Base-by-base conservation (phyloP, 1,140 invertebrate species). In the Yoshiicerus persimilis region DNA sequence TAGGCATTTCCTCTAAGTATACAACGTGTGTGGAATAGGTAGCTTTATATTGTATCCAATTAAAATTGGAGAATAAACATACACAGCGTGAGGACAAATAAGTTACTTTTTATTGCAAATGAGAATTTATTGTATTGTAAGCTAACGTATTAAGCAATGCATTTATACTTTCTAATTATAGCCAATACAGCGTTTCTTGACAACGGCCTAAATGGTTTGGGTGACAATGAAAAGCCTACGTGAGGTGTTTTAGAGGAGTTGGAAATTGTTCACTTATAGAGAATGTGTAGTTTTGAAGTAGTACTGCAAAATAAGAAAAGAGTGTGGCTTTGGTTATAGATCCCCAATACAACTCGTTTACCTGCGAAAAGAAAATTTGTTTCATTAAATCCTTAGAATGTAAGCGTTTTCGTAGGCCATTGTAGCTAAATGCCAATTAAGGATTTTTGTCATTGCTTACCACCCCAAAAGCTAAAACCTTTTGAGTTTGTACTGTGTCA, bases 331-430 rank as follows among this genome's bases (percentile, higher is more conserved):
- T 32, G 5, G 75, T 23, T 25, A 98, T 93, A 91, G 97, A 93
- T 98, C 96, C 6, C 97, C 97, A 91, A 97, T 95, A 91, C 97
- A 66, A 95, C 94, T 92, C 96, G 96, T 90, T 96, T 96, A n/a
- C 95, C 95, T 95, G 90, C 30, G 27, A 47, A 34, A 75, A 9
- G 62, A 56, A 75, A 75, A 4, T 8, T 27, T 25, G 20, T 39
- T 11, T 34, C 3, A 83, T 20, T 87, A 66, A 1, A 32, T 80
- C 56, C 36, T n/a, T n/a, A n/a, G n/a, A n/a, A n/a, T n/a, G n/a
- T n/a, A 80, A n/a, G 75, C 75, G n/a, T 4, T 39, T 39, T 30
- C 27, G 0, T 23, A 11, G 4, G 4, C 9, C 41, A 77, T n/a
- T 47, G 77, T 85, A n/a, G n/a, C 2, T 11, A 38, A 56, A 70